Percentiles rank a stretch among this genome's conserved stretches.
phyloP scores from a whole-genome alignment of 1,140 invertebrate species.

The Wiebesia pumilae region DNA sequence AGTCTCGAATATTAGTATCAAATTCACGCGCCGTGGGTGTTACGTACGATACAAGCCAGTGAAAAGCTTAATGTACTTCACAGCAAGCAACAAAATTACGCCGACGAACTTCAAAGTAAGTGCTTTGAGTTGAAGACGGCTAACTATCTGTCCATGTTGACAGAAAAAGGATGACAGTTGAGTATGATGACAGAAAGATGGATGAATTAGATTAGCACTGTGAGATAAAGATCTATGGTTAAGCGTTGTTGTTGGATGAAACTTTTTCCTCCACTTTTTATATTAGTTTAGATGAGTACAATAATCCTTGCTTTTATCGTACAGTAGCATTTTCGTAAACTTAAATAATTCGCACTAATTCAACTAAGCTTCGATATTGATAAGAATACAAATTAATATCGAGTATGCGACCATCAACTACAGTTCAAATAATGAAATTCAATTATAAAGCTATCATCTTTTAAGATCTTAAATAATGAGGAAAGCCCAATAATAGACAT shows the following conservation, averaged over 20 bases:
- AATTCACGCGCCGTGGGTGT: background rate
- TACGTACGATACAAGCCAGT: background rate
- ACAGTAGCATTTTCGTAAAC: too few species aligned
- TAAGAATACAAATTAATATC: too few species aligned
- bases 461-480: too few species aligned
- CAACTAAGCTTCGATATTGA: too few species aligned
- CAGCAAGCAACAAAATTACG: background rate
- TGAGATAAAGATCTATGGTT: background rate
- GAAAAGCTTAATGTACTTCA: background rate
- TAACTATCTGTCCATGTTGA: background rate
- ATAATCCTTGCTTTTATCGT: too few species aligned
- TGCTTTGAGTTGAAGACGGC: background rate
- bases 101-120: background rate
- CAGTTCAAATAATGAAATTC: too few species aligned
- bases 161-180: background rate
- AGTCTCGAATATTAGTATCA: background rate
- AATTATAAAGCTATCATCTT: too few species aligned
- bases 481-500: too few species aligned
- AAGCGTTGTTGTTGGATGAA: background rate
- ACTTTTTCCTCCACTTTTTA: background rate
- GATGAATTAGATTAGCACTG: background rate
- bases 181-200: background rate
- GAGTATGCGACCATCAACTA: too few species aligned
- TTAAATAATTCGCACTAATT: too few species aligned
- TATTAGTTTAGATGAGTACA: too few species aligned